These are phyloP conservation scores for Trichechus manatus DNA, from an alignment of 2,113 vertebrate species.

Conservation along the genomic window DNA sequence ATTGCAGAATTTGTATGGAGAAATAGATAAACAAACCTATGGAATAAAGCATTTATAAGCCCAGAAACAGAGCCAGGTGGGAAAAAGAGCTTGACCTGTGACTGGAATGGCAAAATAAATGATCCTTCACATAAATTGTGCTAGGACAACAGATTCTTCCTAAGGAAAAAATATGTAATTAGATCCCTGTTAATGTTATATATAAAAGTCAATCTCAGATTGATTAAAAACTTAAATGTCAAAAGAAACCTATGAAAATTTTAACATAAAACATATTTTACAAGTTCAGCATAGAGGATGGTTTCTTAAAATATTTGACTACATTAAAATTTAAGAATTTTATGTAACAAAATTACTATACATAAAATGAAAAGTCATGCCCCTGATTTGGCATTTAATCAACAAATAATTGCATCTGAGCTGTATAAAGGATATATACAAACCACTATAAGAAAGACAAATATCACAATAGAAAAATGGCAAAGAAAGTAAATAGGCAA, in stretches of 20 bases:
- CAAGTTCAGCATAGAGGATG: background rate
- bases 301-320: background rate
- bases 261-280: conserved; percentile 21
- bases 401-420: background rate
- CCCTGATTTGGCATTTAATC: background rate
- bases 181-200: background rate
- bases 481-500: background rate
- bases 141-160: background rate
- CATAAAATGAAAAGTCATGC: background rate
- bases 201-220: background rate
- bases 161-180: background rate
- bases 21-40: background rate
- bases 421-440: background rate
- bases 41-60: background rate
- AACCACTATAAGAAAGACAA: background rate
- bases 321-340: background rate
- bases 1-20: background rate
- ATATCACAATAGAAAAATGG: background rate
- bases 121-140: background rate
- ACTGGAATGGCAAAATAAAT: background rate
- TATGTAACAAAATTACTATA: background rate
- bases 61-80: background rate
- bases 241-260: background rate
- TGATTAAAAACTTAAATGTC: conserved; percentile 28
- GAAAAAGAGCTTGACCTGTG: background rate